phyloP scores from a whole-genome alignment of 2,888 invertebrate genomes.

The Eupelmus urozonus region DNA sequence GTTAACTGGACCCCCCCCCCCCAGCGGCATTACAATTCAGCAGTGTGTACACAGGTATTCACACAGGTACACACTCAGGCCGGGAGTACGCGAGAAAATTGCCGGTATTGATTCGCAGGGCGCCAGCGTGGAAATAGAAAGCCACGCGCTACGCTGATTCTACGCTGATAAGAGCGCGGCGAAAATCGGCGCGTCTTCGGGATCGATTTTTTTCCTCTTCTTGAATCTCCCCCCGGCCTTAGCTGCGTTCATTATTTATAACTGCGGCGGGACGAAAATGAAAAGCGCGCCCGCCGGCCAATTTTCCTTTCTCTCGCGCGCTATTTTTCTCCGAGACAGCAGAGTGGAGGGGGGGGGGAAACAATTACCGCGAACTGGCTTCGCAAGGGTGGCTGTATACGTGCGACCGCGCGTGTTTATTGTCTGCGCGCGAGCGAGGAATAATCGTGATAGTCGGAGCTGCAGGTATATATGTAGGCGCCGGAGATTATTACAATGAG shows the following conservation, averaged over 20 bases:
- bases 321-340: neutral
- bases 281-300: conserved; percentile 18
- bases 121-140: conserved; percentile 17
- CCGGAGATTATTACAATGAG: no score
- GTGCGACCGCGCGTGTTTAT: no score
- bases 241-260: conserved; percentile 42
- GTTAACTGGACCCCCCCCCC: no score
- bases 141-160: no score
- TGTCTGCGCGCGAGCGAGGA: neutral
- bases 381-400: no score
- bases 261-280: conserved; percentile 41
- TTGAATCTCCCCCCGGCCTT: no score
- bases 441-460: neutral
- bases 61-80: no score
- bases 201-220: conserved; percentile 32
- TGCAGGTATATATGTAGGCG: neutral
- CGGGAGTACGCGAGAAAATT: conserved; percentile 24
- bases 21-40: no score
- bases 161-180: neutral
- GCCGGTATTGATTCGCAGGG: conserved; percentile 26
- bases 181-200: neutral
- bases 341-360: no score
- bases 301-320: conserved; percentile 20
- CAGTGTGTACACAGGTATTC: no score
- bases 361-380: no score